A percentile compares a stretch with the other conserved stretches of the same genome.
Conservation (phyloP, 2,888 invertebrate species). For the Bursaphelenchus okinawaensis region DNA sequence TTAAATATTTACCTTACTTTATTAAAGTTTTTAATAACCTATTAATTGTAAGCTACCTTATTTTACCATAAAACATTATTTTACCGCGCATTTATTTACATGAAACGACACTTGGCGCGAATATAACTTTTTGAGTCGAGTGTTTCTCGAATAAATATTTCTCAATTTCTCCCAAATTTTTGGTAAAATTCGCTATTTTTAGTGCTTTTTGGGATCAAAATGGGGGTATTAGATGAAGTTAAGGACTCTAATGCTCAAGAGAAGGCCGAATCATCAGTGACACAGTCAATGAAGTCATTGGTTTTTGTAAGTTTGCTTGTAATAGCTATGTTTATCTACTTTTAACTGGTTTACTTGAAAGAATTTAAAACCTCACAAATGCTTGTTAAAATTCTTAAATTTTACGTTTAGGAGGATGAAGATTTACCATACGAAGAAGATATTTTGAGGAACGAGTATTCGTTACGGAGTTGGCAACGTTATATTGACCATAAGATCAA, state of each 20-base stretch:
- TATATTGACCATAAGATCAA: constrained; percentile 92
- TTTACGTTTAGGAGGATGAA: constrained; percentile 68
- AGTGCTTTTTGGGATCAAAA: background rate
- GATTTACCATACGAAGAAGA: constrained; percentile 98
- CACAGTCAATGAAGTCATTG: background rate
- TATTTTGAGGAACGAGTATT: constrained; percentile 90
- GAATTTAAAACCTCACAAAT: too few relatives aligned
- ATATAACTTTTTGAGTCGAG: background rate
- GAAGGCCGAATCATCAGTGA: background rate
- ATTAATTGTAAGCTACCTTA: background rate
- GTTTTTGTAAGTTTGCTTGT: background rate
- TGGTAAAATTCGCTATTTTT: background rate
- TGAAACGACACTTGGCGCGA: background rate
- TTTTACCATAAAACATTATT: background rate
- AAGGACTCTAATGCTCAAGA: background rate
- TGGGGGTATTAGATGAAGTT: background rate
- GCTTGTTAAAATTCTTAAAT: too few relatives aligned
- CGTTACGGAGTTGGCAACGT: constrained; percentile 94
- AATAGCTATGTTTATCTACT: too few relatives aligned
- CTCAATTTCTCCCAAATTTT: background rate
- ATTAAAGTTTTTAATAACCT: too few relatives aligned
- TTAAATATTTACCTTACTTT: too few relatives aligned
- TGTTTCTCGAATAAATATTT: background rate
- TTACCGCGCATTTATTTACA: background rate
- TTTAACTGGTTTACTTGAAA: too few relatives aligned